phyloP scores from a whole-genome alignment of 2,113 vertebrate species.

The Shinisaurus crocodilurus region DNA sequence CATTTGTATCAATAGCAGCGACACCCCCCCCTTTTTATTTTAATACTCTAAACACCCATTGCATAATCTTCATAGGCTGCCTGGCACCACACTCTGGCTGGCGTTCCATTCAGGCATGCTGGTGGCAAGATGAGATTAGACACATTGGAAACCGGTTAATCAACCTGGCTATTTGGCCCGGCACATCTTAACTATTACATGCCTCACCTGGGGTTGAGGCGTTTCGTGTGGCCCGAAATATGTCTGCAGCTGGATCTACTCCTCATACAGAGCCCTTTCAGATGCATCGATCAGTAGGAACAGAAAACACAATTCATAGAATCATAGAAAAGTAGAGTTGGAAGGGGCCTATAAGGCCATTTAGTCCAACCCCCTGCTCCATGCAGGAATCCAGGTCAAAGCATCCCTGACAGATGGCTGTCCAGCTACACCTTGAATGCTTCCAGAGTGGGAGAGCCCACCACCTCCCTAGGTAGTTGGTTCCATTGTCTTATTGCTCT shows the following conservation, averaged over 20 bases:
- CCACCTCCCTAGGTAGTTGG: too few species aligned
- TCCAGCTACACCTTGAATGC: too few species aligned
- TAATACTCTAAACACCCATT: slow-evolving; percentile 55
- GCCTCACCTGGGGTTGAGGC: slow-evolving; percentile 31
- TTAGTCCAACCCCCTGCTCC: too few species aligned
- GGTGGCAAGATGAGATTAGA: slow-evolving; percentile 51
- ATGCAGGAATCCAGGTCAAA: too few species aligned
- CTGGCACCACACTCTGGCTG: slow-evolving; percentile 37
- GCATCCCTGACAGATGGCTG: too few species aligned
- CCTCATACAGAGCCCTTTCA: not conserved
- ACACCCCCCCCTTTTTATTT: slow-evolving; percentile 41
- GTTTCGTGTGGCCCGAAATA: slow-evolving; percentile 55
- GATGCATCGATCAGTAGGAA: not conserved
- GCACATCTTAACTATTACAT: slow-evolving; percentile 22
- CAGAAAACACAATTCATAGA: not conserved
- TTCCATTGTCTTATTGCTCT: too few species aligned
- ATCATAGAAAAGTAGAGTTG: too few species aligned
- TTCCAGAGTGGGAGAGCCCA: too few species aligned
- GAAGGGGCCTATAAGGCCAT: too few species aligned
- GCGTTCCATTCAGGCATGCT: slow-evolving; percentile 46
- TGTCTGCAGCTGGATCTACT: slow-evolving; percentile 32
- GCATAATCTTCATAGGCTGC: slow-evolving; percentile 28
- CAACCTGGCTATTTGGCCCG: rapidly evolving
- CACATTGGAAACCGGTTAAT: slow-evolving; percentile 34
- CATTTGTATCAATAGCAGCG: slow-evolving; percentile 39